Conservation (phyloP, 2,888 invertebrate species). For the Dicyrtomina minuta region DNA sequence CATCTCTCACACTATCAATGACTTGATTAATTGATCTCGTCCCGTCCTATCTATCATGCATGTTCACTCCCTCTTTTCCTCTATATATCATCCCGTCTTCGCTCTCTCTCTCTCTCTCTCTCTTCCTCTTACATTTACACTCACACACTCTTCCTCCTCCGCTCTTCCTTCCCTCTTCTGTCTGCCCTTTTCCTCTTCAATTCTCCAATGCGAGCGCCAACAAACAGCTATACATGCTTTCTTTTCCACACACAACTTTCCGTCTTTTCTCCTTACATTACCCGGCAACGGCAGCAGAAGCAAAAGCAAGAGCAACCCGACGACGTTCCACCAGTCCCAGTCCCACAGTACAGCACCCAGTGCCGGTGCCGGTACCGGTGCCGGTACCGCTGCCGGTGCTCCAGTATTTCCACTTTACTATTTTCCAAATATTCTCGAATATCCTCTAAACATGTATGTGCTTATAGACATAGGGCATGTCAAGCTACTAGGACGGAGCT, state of each 20-base stretch:
- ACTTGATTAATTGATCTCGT: constrained; percentile 54
- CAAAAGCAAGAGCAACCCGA: too few species aligned
- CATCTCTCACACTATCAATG: constrained; percentile 53
- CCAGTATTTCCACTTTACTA: too few species aligned
- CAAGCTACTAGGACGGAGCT: too few species aligned
- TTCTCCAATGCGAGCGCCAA: not conserved
- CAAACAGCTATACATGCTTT: not conserved
- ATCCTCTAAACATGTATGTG: too few species aligned
- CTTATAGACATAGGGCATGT: too few species aligned
- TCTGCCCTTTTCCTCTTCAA: not conserved
- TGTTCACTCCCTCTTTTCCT: constrained; percentile 51
- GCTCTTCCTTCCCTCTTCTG: not conserved
- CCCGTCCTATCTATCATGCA: constrained; percentile 49
- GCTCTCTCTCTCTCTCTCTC: constrained; percentile 21
- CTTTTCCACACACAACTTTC: not conserved
- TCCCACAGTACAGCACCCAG: too few species aligned
- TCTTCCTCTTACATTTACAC: constrained; percentile 2
- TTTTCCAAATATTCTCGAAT: too few species aligned
- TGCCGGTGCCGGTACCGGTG: too few species aligned
- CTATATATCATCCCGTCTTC: constrained; percentile 40
- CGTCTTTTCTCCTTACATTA: not conserved
- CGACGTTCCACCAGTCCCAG: not conserved
- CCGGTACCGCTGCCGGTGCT: too few species aligned
- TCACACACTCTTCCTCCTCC: not conserved
- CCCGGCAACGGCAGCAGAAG: not conserved